Base-by-base conservation (phyloP, 2,888 invertebrate species). In the Standfussiana lucernea region DNA sequence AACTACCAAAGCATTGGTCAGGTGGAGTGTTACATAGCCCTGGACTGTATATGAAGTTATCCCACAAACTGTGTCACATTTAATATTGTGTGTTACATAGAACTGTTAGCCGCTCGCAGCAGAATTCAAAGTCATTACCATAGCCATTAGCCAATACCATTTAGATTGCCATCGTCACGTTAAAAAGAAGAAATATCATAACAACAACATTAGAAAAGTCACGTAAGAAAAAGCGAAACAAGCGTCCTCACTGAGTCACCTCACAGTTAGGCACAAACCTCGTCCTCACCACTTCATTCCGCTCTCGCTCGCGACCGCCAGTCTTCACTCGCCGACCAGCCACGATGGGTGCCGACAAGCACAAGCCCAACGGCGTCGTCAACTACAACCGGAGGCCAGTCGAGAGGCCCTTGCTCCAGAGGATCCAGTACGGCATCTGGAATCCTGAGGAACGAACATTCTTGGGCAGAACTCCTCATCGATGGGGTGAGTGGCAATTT, bases 401-500 rank as follows among this genome's bases (percentile, higher is more conserved):
- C 0, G 91, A 95, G 76, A 85, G 96, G 10, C 96, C 96, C 11
- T 92, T 95, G 81, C 89, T 95, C 50, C 94, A 96, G 89, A 91
- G 89, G 80, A 86, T 96, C 73, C 91, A 93, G 84, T 96, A 96
- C 71, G 94, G 92, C 50, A 98, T 98, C 86, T 97, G 97, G 90
- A 97, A 98, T 87, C 94, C 97, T 0, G 96, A 97, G 71, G 97
- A 97, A 50, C 97, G 97, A 62, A 97, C 97, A 35, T 96, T 98
- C 79, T 92, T 97, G 80, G 97, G 97, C 5, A 95, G 98, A 71
- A 97, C 97, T 66, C 95, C 96, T 32, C 93, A 94, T 80, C 96
- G 97, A 93, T 98, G 98, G 98, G 98, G 98, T 98, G 94, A 97
- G 97, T 89, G 1, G 1, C 18, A 1, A 35, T 71, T 82, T 82